Base-by-base conservation (phyloP, 2,113 vertebrate genomes). In the Nothoprocta perdicaria region DNA sequence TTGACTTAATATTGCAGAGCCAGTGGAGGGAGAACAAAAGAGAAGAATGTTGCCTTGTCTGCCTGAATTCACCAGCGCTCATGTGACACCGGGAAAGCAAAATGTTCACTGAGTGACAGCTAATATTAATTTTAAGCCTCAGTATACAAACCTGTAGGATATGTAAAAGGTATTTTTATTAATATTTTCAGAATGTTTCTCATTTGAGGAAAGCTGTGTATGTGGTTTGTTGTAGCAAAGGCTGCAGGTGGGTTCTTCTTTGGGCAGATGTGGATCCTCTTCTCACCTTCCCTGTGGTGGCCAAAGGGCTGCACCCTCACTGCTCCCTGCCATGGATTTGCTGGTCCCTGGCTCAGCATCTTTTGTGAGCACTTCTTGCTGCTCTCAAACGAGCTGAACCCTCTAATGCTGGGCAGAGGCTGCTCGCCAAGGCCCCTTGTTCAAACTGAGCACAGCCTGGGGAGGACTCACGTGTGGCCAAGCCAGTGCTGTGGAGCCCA, bases 1-100 rank as follows among this genome's bases (percentile, higher is more conserved):
- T 96, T 94, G 92, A 78, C 38, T 88, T 94, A 88, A 89, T 92
- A 31, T 78, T 89, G 60, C 82, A 63, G 89, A 93, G 63, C 45
- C 65, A 84, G 50, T 38, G 61, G 69, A 80, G 79, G 57, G 60
- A 88, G 66, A 86, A 80, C 50, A 86, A 79, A 43, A 86, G 63
- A 41, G 50, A 63, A 65, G 67, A 63, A 45, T 4, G 1, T 75
- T 11, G 0, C 53, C 94, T 68, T 88, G 82, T 79, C 53, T 93
- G 79, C 2, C 3, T 69, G 76, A 81, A 60, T 94, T 94, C 83
- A 85, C 55, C 43, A 27, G 62, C 4, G 2, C 41, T 67, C 78
- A 27, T 22, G 50, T 81, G 71, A 29, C 45, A 12, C 68, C 63
- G 41, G 35, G 22, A 48, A 88, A 78, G 79, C 40, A 73, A 92